Percentiles rank a stretch among this genome's conserved stretches.
phyloP scores from a whole-genome alignment of 2,888 invertebrate species.

The Pachymerium ferrugineum region DNA sequence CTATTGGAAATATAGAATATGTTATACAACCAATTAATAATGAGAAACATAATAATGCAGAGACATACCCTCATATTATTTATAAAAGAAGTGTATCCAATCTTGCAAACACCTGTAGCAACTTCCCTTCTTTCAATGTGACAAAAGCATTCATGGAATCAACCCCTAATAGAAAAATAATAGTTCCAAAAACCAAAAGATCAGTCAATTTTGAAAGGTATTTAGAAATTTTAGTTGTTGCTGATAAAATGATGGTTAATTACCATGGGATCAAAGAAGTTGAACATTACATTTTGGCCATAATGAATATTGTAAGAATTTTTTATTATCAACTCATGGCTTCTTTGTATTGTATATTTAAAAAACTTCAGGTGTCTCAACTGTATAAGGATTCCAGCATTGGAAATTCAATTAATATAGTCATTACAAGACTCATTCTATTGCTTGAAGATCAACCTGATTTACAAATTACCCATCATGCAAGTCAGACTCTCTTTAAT shows the following conservation, averaged over 20 bases:
- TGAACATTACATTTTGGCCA: conserved; percentile 31
- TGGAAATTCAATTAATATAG: conserved; percentile 50
- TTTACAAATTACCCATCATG: background rate
- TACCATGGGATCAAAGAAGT: conserved; percentile 41
- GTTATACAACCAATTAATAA: background rate
- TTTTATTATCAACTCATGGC: background rate
- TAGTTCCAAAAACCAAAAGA: conserved; percentile 35
- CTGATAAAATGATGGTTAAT: conserved; percentile 44
- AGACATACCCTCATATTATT: background rate
- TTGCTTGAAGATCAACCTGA: conserved; percentile 42
- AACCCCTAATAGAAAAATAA: background rate
- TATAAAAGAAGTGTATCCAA: background rate
- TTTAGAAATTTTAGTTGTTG: conserved; percentile 46
- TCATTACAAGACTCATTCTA: conserved; percentile 48
- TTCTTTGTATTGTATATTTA: background rate
- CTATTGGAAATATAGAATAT: background rate
- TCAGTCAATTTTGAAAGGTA: conserved; percentile 42
- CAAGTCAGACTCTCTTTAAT: background rate
- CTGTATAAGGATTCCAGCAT: conserved; percentile 50
- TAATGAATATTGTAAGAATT: conserved; percentile 32
- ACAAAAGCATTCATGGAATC: too few relatives aligned
- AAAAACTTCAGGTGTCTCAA: conserved; percentile 42
- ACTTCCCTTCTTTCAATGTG: too few relatives aligned
- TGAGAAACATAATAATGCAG: background rate
- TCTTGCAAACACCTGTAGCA: too few relatives aligned